Base-by-base conservation (phyloP, 2,888 invertebrate species). In the Galeruca laticollis region DNA sequence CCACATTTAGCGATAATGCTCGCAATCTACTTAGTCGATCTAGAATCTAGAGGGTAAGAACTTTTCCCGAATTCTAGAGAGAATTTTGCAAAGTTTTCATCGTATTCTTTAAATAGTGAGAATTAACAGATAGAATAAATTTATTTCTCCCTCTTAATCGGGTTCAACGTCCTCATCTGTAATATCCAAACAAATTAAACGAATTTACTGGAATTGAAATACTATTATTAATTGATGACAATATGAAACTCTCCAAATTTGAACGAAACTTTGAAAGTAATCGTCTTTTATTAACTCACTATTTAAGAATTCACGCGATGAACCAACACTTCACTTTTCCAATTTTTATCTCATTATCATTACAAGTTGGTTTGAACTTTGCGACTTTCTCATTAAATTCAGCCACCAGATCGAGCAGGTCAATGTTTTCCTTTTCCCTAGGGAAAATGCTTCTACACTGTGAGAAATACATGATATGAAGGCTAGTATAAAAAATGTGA, bases 351-450 rank as follows among this genome's bases (percentile, higher is more conserved):
- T n/a, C 6, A 40, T 51, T 18, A 51, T 51, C 11, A 20, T 1
- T 18, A 6, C 49, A 20, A 18, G 60, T 31, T 60, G 8, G n/a
- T 35, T 59, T 59, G 40, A 60, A 60, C 21, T 60, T 60, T 60
- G 60, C 47, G 49, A 60, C 60, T 60, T 60, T 60, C 60, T 47
- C 60, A 60, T 60, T 60, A 60, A 60, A 31, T 60, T 60, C 47
- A 47, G 8, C 47, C 60, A 31, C 26, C 49, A 60, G 47, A 60
- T 60, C 60, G 49, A 60, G 47, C 47, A 60, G 60, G 60, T 60
- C 60, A 60, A 60, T 33, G 60, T 31, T 60, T 47, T 49, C 13
- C 15, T 47, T 60, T 26, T 47, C 26, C 59, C 21, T 40, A 8
- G 26, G 59, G 56, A 56, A 15, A 31, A 33, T 35, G n/a, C 2